Base-by-base conservation (phyloP, 2,113 vertebrate genomes). In the Octodon degus region DNA sequence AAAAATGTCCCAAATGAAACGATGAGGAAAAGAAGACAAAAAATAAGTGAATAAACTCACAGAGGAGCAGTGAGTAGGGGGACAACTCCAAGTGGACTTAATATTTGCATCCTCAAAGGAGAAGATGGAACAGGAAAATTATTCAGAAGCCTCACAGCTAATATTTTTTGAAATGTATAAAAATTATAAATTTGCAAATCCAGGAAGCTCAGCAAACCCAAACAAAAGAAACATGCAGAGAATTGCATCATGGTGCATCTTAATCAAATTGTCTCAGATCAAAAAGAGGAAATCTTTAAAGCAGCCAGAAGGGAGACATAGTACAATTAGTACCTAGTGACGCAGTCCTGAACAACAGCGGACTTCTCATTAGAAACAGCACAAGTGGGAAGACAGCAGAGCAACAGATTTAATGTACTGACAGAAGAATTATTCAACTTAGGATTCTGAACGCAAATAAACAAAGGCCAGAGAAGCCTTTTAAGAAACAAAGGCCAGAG, bases 111-210 rank as follows among this genome's bases (percentile, higher is more conserved):
- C 17, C 34, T 70, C 47, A 62, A 53, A 60, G 8, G 27, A 91
- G 76, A 55, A 10, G 40, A 20, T 17, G 8, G 10, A 17, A 81
- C 7, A 40, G 25, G 47, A 76, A 89, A 72, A 85, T 55, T 58
- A 72, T 37, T 34, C 88, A 40, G 88, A 63, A n/a, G 84, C n/a
- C 24, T 89, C 37, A 10, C 40, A n/a, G 17, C 70, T 85, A 37
- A 77, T 24, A 43, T 85, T 55, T 88, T 43, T 40, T 68, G 37
- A 80, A 85, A 72, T 53, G n/a, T 89, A 43, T 55, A 9, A 62
- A 89, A 92, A 94, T 17, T 79, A 63, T 63, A 76, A 62, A 79
- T 25, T 60, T 89, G 77, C 84, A 96, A 89, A 85, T 84, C 24
- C 40, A 96, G 70, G 53, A 83, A 79, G 22, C 40, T 70, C n/a